Evolutionary conservation across 2,888 invertebrate species (phyloP), one percentile per base, ranked within the genome.

Genomic region (Plebejus anna): DNA sequence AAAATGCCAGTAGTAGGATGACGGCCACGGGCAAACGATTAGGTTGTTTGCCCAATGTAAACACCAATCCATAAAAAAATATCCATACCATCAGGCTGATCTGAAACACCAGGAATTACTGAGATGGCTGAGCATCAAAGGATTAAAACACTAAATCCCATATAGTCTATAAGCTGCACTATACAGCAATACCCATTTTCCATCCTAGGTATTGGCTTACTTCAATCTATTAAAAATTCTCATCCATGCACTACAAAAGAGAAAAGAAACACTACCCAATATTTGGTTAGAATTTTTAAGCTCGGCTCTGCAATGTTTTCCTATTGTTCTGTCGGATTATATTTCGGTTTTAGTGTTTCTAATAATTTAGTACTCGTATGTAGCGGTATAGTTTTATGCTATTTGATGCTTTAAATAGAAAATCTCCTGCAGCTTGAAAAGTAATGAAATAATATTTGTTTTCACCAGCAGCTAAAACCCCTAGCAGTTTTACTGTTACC

Each of bases 221-320:
- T 66, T 36, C 36, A 66, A 36, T 66, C 66, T 32, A 32, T 66
- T 66, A 66, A 66, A 66, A 66, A 66, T 32, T 66, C 66, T 66
- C 66, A 66, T 66, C 3, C 66, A 36, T 36, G 66, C 66, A 13
- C 66, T 13, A 36, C 32, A 66, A 66, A 66, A 66, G 32, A 66
- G 66, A 66, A 66, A 66, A 66, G 66, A 36, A 66, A 66, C 61
- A 36, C 32, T 1, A 32, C 36, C 66, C 32, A 22, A 22, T 22
- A 66, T 16, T 36, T 32, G 66, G 32, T 66, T 66, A 66, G 36
- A 66, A 66, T 66, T 66, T 66, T 66, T 32, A 66, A 66, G 5
- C 66, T 66, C 32, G 66, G 36, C 66, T 66, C 32, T 36, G 13
- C 32, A 66, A 66, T 66, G 9, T 66, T 66, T 36, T 66, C 13